Evolutionary conservation across 2,888 invertebrate genomes (phyloP).

Genomic region (Melinaea menophilus): DNA sequence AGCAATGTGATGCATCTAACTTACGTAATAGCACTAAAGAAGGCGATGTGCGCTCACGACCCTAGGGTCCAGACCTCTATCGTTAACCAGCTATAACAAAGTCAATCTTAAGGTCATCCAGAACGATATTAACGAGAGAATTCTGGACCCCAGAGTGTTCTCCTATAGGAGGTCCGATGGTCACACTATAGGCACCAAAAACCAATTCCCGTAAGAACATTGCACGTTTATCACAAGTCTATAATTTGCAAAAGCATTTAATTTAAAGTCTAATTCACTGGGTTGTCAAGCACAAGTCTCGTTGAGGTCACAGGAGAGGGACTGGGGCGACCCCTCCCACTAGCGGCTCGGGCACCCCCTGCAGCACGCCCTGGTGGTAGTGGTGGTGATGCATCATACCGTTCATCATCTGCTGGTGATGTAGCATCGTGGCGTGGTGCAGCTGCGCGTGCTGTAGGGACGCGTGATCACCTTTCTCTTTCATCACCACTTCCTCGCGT

Average conservation of each 20-base stretch:
- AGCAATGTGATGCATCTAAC: constrained; percentile 24
- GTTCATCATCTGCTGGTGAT: constrained; percentile 76
- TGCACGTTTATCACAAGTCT: constrained; percentile 64
- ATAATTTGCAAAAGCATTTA: constrained; percentile 32
- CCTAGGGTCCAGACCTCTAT: constrained; percentile 30
- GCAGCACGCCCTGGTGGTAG: constrained; percentile 72
- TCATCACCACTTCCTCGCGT: constrained; percentile 83
- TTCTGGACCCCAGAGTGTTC: constrained; percentile 23
- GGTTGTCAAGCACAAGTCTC: constrained; percentile 45
- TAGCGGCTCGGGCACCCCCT: constrained; percentile 72
- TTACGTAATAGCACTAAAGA: constrained; percentile 30
- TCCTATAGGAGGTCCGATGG: constrained; percentile 21
- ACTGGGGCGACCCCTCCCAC: constrained; percentile 68
- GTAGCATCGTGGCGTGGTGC: constrained; percentile 76
- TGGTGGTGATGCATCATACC: constrained; percentile 75
- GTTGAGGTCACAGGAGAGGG: constrained; percentile 74
- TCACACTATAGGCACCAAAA: constrained; percentile 25
- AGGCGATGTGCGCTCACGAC: constrained; percentile 27
- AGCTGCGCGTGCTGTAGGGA: constrained; percentile 72
- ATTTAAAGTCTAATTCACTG: constrained; percentile 30
- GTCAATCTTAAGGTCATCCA: constrained; percentile 8
- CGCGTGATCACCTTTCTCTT: constrained; percentile 77
- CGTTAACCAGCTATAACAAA: constrained; percentile 20
- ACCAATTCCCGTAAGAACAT: constrained; percentile 50
- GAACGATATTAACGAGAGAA: constrained; percentile 33